phyloP scores from a whole-genome alignment of 2,797 vertebrate genomes.

The Coendou prehensilis region DNA sequence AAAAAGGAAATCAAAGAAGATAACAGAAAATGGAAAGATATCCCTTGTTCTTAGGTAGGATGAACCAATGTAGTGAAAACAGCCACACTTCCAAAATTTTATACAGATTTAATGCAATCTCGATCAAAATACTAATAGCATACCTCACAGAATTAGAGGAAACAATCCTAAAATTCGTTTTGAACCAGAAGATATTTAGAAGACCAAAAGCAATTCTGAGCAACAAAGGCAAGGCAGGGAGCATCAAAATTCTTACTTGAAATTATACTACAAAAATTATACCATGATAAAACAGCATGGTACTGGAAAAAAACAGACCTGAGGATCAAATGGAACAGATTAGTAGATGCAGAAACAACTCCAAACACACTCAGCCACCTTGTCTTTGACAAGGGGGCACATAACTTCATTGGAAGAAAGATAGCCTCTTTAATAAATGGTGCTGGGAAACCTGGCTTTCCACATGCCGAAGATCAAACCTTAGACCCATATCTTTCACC shows the following conservation, averaged over 20 bases:
- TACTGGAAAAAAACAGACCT: not conserved
- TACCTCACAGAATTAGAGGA: not conserved
- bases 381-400: not conserved
- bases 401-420: not conserved
- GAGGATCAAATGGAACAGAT: not conserved
- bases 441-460: not conserved
- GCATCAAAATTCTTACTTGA: not conserved
- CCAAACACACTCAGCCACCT: not conserved
- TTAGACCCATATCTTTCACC: not conserved
- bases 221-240: not conserved
- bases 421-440: not conserved
- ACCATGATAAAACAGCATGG: not conserved
- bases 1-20: not conserved
- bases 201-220: not conserved
- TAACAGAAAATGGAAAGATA: not conserved
- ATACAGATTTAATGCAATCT: not conserved
- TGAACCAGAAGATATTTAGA: not conserved
- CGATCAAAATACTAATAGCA: not conserved
- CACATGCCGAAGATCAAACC: not conserved
- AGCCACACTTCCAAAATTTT: not conserved
- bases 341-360: not conserved
- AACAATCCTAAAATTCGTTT: not conserved
- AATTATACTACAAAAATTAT: not conserved
- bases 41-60: not conserved
- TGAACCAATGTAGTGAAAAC: not conserved